Conservation (phyloP, 2,888 invertebrate species). For the Polyommatus iphigenia region DNA sequence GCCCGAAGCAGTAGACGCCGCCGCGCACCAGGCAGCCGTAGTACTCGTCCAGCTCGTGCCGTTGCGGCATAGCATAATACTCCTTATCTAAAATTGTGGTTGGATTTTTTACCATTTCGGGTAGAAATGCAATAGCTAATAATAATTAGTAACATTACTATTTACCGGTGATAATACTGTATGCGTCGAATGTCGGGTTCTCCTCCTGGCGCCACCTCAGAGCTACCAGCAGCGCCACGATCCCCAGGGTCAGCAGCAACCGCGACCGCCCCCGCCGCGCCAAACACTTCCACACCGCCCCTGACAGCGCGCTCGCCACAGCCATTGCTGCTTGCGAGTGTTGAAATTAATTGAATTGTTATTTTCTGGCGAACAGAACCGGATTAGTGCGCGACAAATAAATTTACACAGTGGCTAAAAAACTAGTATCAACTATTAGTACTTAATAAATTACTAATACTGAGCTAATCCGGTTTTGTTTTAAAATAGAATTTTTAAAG, state of each 20-base stretch:
- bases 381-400: no score
- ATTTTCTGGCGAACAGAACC: no score
- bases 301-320: neutral
- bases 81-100: slow-evolving; percentile 44
- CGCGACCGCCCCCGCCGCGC: neutral
- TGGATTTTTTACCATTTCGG: no score
- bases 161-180: neutral
- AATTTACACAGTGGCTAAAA: no score
- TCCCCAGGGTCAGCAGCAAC: neutral
- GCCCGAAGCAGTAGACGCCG: neutral
- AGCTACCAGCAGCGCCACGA: neutral
- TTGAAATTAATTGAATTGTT: no score
- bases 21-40: no score
- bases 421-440: no score
- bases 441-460: no score
- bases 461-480: no score
- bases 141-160: neutral
- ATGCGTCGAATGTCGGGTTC: neutral
- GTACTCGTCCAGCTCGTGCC: no score
- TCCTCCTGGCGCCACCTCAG: neutral
- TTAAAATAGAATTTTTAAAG: no score
- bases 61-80: slow-evolving; percentile 46
- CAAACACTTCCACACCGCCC: neutral
- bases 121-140: no score
- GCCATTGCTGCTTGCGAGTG: neutral